These are phyloP conservation scores for Caenorhabditis macrosperma DNA, from an alignment of 2,888 invertebrate genomes.

Conservation along the genomic window DNA sequence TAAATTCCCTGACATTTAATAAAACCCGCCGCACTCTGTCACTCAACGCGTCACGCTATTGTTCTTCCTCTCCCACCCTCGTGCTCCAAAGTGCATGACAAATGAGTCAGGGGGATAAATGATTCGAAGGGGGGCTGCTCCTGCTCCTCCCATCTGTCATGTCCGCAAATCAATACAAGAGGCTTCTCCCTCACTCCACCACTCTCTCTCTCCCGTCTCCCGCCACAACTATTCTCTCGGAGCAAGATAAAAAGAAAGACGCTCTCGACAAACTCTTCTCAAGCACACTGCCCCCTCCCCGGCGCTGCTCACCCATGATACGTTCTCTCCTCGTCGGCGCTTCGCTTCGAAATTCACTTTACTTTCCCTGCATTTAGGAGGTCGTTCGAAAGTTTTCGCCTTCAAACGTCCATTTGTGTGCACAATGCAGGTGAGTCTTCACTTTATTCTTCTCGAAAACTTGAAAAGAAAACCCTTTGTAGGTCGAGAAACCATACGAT, in stretches of 20 bases:
- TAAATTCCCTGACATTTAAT: too few relatives aligned
- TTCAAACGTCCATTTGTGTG: too few relatives aligned
- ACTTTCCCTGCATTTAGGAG: slow-evolving; percentile 45
- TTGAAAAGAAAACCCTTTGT: not conserved
- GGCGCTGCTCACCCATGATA: slow-evolving; percentile 38
- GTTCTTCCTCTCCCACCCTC: not conserved
- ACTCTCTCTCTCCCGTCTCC: slow-evolving; percentile 21
- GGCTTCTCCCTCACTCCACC: slow-evolving; percentile 5
- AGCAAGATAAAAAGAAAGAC: slow-evolving; percentile 12
- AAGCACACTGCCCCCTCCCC: slow-evolving; percentile 32
- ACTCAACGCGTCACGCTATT: not conserved
- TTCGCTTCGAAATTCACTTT: slow-evolving; percentile 52
- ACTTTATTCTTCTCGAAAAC: not conserved
- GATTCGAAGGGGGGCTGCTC: slow-evolving; percentile 1
- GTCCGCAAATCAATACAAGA: slow-evolving; percentile 49
- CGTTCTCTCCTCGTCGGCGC: slow-evolving; percentile 35
- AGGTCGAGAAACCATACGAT: slow-evolving; percentile 63
- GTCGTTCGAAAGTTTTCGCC: not conserved
- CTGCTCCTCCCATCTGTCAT: slow-evolving; percentile 32
- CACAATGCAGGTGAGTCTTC: slow-evolving; percentile 25
- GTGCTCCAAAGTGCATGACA: slow-evolving; percentile 7
- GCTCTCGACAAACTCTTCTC: slow-evolving; percentile 54
- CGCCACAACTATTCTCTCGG: too few relatives aligned
- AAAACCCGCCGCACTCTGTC: not conserved
- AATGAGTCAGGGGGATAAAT: slow-evolving; percentile 1